Base-by-base conservation (phyloP, 2,888 invertebrate genomes). In the Amiota mariae region DNA sequence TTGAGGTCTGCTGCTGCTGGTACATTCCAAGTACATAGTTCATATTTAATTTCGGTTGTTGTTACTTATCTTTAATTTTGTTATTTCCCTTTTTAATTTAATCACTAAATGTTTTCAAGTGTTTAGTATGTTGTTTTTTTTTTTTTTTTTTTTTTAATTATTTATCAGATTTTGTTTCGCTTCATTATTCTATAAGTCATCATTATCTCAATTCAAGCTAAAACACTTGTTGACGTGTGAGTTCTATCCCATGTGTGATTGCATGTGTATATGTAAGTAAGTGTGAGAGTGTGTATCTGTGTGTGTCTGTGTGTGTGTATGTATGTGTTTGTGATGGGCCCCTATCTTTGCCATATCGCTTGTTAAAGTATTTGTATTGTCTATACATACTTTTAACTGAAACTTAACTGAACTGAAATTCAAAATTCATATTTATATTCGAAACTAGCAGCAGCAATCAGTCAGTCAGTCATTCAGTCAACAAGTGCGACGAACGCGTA, bases 351-450 rank as follows among this genome's bases (percentile, higher is more conserved):
- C 11, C 48, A 48, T 56, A 48, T 36, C 54, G 36, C 67, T 49
- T 20, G 24, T 77, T 36, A 36, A 6, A 6, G 36, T 36, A 6
- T 36, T 13, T 54, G 73, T 61, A 77, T 74, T 51, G 77, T 76
- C 81, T 67, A 12, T 12, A 3, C 20, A n/a, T n/a, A n/a, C 54
- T n/a, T 12, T 51, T 51, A 51, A 51, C n/a, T 51, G 79, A 82
- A 84, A 84, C 76, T n/a, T 63, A 68, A 68, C 54, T 24, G 51
- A 76, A 83, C 84, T 83, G 74, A 83, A 83, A 83, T 86, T 83
- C 77, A 85, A 86, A 86, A 86, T 82, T 83, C 79, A 78, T 78
- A 82, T 78, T 77, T 78, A 76, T 80, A 78, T 59, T 59, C 18
- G 59, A 20, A 11, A 36, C 36, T 36, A 36, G 36, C 36, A 36